Conservation (phyloP, 2,797 vertebrate genomes). For the Luscinia luscinia region DNA sequence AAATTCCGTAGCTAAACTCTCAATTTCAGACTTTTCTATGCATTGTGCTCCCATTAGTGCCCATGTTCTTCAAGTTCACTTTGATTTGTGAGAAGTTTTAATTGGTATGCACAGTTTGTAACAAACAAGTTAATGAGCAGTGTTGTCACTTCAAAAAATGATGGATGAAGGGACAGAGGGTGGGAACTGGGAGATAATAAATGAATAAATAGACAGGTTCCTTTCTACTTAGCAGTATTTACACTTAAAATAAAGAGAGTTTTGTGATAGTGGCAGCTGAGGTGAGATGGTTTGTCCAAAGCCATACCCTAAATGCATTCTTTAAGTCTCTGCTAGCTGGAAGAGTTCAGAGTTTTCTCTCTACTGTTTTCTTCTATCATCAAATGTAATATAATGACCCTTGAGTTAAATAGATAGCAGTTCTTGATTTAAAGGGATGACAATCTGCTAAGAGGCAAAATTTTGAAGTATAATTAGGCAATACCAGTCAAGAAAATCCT, state of each 20-base stretch:
- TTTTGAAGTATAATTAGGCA: background rate
- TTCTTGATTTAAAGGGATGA: background rate
- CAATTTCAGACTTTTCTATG: slow-evolving; percentile 31
- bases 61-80: slow-evolving; percentile 33
- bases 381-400: background rate
- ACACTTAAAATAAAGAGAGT: background rate
- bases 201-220: background rate
- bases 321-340: background rate
- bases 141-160: slow-evolving; percentile 44
- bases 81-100: slow-evolving; percentile 40
- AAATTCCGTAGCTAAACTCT: slow-evolving; percentile 20
- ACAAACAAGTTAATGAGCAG: slow-evolving; percentile 33
- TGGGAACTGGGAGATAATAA: slow-evolving; percentile 14
- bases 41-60: slow-evolving; percentile 48
- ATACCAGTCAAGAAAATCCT: background rate
- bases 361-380: background rate
- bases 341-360: background rate
- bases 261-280: background rate
- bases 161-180: background rate
- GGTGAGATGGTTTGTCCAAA: background rate
- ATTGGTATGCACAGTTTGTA: background rate
- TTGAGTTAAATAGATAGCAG: background rate
- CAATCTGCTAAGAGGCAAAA: background rate
- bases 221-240: slow-evolving; percentile 3
- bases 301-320: background rate